Evolutionary conservation across 2,797 vertebrate genomes (phyloP).

Genomic region (Myotis findleyi): DNA sequence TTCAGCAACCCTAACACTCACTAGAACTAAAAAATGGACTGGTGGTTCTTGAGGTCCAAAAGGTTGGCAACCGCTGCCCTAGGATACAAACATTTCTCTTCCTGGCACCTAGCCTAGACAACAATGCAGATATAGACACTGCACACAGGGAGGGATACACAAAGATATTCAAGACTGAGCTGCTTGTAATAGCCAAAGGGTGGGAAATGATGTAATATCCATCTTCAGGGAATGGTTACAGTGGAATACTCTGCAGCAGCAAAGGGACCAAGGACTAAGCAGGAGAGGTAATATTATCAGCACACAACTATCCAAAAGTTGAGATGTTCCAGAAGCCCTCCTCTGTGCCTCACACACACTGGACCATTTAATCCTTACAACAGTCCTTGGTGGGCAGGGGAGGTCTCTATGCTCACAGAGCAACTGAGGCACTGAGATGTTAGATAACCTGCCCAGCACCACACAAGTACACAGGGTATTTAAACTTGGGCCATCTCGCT

Average conservation of each 20-base stretch:
- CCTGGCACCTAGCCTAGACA: background rate
- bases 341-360: background rate
- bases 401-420: background rate
- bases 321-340: background rate
- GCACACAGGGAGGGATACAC: background rate
- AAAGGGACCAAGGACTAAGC: background rate
- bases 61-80: background rate
- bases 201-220: background rate
- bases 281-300: background rate
- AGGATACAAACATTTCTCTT: background rate
- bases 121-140: background rate
- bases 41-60: too few relatives aligned
- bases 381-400: background rate
- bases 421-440: background rate
- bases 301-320: background rate
- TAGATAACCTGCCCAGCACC: background rate
- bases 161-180: background rate
- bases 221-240: background rate
- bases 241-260: background rate
- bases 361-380: background rate
- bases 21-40: background rate
- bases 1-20: too few relatives aligned
- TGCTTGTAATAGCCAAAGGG: background rate
- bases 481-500: background rate
- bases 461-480: background rate